A percentile compares a stretch with the other conserved stretches of the same genome.
Conservation (phyloP, 2,888 invertebrate species). For the Ophraella communa region DNA sequence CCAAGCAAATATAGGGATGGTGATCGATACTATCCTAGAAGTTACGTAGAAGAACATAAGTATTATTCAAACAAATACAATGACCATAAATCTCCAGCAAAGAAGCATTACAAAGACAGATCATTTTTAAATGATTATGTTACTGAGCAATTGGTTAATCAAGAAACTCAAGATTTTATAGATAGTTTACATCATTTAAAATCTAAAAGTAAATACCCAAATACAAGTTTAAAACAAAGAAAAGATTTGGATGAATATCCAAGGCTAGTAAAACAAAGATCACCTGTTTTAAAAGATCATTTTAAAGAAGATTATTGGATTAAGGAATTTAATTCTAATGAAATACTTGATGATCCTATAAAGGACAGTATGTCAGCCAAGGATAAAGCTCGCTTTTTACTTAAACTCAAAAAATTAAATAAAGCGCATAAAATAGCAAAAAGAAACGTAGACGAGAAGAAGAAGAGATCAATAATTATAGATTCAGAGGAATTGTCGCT, state of each 20-base stretch:
- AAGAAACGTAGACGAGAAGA: slow-evolving; percentile 11
- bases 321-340: slow-evolving; percentile 16
- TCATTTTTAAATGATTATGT: background rate
- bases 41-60: background rate
- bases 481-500: slow-evolving; percentile 32
- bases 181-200: background rate
- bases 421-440: slow-evolving; percentile 24
- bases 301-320: slow-evolving; percentile 11
- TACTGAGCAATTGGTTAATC: background rate
- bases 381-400: slow-evolving; percentile 35
- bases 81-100: background rate
- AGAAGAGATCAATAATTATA: slow-evolving; percentile 29
- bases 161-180: slow-evolving; percentile 9
- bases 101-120: background rate
- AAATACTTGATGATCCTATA: slow-evolving; percentile 14
- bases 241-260: background rate
- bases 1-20: slow-evolving; percentile 1
- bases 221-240: background rate
- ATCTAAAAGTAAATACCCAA: background rate
- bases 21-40: background rate
- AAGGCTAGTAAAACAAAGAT: background rate
- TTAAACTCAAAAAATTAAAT: slow-evolving; percentile 45
- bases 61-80: background rate
- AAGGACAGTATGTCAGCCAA: slow-evolving; percentile 20
- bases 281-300: background rate